Percentiles rank a stretch among this genome's conserved stretches.
These are phyloP conservation scores for Hymenochirus boettgeri DNA, from an alignment of 2,113 vertebrate genomes.

Conservation along the genomic window DNA sequence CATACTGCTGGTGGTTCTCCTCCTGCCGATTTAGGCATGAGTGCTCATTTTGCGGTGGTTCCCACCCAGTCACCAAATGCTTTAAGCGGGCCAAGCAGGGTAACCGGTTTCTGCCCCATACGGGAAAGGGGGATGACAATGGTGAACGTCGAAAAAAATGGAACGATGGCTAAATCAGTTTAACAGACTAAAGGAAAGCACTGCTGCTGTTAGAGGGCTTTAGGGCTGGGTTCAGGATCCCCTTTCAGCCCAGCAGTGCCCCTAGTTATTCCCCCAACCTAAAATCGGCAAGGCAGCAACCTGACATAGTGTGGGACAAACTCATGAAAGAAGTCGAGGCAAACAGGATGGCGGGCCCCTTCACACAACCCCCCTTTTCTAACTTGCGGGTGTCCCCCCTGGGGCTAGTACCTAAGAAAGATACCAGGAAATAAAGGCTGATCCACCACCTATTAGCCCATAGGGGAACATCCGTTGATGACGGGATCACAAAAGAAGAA, in stretches of 20 bases:
- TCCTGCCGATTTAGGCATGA: neutral
- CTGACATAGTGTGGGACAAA: neutral
- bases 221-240: neutral
- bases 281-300: neutral
- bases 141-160: neutral
- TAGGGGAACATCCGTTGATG: neutral
- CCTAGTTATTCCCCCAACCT: neutral
- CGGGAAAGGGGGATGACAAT: neutral
- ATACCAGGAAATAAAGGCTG: neutral
- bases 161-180: neutral
- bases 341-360: neutral
- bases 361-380: neutral
- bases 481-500: neutral
- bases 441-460: neutral
- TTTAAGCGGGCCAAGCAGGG: neutral
- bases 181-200: neutral
- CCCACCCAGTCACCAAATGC: neutral
- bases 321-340: neutral
- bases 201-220: neutral
- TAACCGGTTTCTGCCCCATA: too few species aligned
- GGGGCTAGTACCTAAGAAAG: neutral
- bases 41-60: neutral
- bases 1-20: neutral
- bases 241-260: neutral
- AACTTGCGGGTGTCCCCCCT: neutral